Evolutionary conservation across 2,888 invertebrate species (phyloP).

Genomic region (Lathronympha strigana): DNA sequence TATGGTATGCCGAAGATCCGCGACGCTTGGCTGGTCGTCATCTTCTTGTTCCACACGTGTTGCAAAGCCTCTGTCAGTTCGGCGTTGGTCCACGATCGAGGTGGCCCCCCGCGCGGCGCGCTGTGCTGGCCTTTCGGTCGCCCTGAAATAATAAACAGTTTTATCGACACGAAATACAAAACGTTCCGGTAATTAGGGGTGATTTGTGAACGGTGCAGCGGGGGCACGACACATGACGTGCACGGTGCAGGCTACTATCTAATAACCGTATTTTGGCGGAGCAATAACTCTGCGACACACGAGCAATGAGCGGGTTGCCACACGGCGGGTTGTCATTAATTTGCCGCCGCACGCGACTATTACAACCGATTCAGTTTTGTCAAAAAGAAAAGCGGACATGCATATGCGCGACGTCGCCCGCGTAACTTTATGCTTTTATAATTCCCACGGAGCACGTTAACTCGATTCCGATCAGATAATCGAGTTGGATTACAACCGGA

Average conservation of each 20-base stretch:
- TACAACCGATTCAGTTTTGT: conserved; percentile 67
- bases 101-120: conserved; percentile 95
- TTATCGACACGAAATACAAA: conserved; percentile 54
- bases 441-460: conserved; percentile 78
- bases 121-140: conserved; percentile 96
- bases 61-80: conserved; percentile 95
- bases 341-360: conserved; percentile 79
- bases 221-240: conserved; percentile 78
- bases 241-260: conserved; percentile 66
- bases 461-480: conserved; percentile 78
- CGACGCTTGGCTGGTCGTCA: conserved; percentile 96
- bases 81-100: conserved; percentile 96
- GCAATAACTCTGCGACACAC: conserved; percentile 67
- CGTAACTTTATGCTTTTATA: conserved; percentile 79
- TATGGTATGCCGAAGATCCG: conserved; percentile 96
- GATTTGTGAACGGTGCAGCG: conserved; percentile 71
- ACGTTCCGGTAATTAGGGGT: conserved; percentile 70
- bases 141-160: conserved; percentile 76
- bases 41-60: conserved; percentile 98
- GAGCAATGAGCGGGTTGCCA: conserved; percentile 77
- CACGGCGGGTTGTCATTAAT: conserved; percentile 79
- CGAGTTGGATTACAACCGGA: conserved; percentile 60
- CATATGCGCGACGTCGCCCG: conserved; percentile 76
- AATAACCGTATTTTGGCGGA: conserved; percentile 77
- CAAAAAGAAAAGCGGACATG: conserved; percentile 75